These are phyloP conservation scores for Netelia virgata DNA, from an alignment of 2,888 invertebrate species.

Conservation along the genomic window DNA sequence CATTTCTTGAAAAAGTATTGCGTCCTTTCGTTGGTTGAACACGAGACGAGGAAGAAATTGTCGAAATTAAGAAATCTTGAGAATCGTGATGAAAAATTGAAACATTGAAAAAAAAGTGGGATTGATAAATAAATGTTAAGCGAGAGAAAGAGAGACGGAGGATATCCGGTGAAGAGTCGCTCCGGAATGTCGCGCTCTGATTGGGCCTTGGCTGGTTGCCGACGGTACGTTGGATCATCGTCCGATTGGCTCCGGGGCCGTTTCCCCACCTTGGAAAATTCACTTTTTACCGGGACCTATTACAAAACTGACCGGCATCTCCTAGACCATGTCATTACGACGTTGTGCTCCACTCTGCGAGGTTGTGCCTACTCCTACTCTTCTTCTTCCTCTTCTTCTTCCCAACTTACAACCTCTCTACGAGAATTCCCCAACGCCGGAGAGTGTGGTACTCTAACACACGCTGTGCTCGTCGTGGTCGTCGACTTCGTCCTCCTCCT, in stretches of 20 bases:
- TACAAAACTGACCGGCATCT: constrained; percentile 85
- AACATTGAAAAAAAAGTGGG: too few relatives aligned
- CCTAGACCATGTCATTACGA: constrained; percentile 85
- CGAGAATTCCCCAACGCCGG: too few relatives aligned
- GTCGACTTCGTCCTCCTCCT: not conserved
- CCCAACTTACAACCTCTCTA: constrained; percentile 28
- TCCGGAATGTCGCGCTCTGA: constrained; percentile 81
- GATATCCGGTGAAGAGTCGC: constrained; percentile 73
- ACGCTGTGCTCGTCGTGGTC: constrained; percentile 1
- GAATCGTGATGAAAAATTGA: too few relatives aligned
- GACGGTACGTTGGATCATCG: constrained; percentile 61
- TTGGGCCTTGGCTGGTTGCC: constrained; percentile 74
- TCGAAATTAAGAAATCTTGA: too few relatives aligned
- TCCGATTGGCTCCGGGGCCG: constrained; percentile 81
- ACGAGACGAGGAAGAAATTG: too few relatives aligned
- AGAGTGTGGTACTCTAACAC: not conserved
- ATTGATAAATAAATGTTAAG: not conserved
- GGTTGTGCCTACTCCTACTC: constrained; percentile 71
- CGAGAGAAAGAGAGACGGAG: constrained; percentile 37
- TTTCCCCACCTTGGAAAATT: constrained; percentile 84
- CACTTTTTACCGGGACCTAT: constrained; percentile 84
- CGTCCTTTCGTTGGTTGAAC: too few relatives aligned
- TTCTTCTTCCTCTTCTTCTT: constrained; percentile 43
- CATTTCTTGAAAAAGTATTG: too few relatives aligned
- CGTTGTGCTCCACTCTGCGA: constrained; percentile 83